phyloP scores from a whole-genome alignment of 2,888 invertebrate species.

The Rhagonycha fulva region DNA sequence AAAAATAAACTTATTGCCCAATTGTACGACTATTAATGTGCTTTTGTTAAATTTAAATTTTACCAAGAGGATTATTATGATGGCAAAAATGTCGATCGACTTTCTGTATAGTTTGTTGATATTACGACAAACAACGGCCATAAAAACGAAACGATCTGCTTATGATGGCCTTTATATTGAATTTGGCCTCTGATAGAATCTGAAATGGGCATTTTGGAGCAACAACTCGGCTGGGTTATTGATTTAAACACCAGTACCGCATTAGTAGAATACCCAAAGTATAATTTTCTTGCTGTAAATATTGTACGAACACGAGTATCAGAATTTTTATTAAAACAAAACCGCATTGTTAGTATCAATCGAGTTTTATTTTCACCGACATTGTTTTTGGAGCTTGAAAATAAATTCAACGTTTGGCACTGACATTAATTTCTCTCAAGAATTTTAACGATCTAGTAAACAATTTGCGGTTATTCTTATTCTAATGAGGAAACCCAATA shows the following conservation, averaged over 20 bases:
- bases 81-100: not conserved
- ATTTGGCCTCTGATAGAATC: constrained; percentile 18
- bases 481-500: not conserved
- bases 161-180: constrained; percentile 18
- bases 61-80: not conserved
- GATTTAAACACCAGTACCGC: constrained; percentile 14
- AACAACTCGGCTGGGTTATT: not conserved
- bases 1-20: not conserved
- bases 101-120: not conserved
- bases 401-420: not conserved
- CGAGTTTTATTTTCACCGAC: not conserved
- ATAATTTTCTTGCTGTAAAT: not conserved
- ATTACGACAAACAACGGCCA: constrained; percentile 20
- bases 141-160: constrained; percentile 22
- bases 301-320: not conserved
- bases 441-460: not conserved
- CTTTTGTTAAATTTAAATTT: not conserved
- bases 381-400: not conserved
- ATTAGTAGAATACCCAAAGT: constrained; percentile 5
- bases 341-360: not conserved
- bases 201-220: constrained; percentile 2
- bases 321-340: not conserved
- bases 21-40: not conserved
- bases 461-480: not conserved
- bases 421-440: not conserved